Evolutionary conservation across 2,888 invertebrate genomes (phyloP).

Genomic region (Diarsia dahlii): DNA sequence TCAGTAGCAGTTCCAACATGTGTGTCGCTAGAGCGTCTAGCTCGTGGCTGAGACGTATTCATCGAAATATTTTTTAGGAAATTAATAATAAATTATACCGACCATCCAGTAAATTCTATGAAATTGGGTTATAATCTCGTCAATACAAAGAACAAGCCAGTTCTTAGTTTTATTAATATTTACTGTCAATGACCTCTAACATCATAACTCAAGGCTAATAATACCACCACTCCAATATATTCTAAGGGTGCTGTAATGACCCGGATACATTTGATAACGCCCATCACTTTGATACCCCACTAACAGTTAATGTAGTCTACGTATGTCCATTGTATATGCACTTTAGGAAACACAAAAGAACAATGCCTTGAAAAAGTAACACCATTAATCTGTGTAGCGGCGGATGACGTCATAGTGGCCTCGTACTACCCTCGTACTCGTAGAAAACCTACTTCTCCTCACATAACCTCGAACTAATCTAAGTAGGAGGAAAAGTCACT

Average conservation of each 20-base stretch:
- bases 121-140: background rate
- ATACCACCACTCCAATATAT: constrained; percentile 10
- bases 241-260: constrained; percentile 12
- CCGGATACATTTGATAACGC: constrained; percentile 21
- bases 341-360: constrained; percentile 25
- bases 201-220: constrained; percentile 9
- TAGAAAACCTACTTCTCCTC: background rate
- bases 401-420: constrained; percentile 13
- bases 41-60: background rate
- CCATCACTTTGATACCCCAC: constrained; percentile 7
- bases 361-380: constrained; percentile 28
- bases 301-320: constrained; percentile 1
- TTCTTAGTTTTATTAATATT: background rate
- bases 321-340: constrained; percentile 19
- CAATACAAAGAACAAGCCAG: background rate
- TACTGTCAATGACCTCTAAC: constrained; percentile 8
- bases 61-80: background rate
- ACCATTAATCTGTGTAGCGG: constrained; percentile 38
- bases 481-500: background rate
- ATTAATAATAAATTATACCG: background rate
- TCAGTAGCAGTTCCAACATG: background rate
- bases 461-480: no score
- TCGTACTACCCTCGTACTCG: background rate
- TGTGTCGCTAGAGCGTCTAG: background rate
- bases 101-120: background rate